Percentiles rank a stretch among this genome's conserved stretches.
Evolutionary conservation across 2,888 invertebrate genomes (phyloP).

Genomic region (Timandra comae): DNA sequence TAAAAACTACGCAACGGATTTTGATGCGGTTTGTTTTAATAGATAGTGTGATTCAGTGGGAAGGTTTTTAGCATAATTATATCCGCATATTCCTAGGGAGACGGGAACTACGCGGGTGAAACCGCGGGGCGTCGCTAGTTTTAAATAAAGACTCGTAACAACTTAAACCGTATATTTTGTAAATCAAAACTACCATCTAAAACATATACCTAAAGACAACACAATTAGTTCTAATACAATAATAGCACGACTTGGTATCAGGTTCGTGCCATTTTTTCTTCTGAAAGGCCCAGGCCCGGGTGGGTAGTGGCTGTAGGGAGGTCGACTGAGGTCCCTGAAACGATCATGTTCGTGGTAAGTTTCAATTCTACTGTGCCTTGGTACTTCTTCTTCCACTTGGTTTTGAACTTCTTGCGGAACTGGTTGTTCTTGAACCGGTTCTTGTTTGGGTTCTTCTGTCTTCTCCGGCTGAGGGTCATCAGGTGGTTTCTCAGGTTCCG

Average conservation of each 20-base stretch:
- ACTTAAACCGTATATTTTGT: background rate
- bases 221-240: constrained; percentile 2
- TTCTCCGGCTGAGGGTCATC: constrained; percentile 1
- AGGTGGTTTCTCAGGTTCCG: constrained; percentile 6
- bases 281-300: constrained; percentile 24
- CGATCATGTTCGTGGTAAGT: constrained; percentile 39
- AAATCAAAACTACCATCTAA: background rate
- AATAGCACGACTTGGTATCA: constrained; percentile 15
- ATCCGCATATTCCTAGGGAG: too few relatives aligned
- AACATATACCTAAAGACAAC: constrained; percentile 4
- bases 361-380: constrained; percentile 33
- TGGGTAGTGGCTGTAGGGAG: constrained; percentile 40
- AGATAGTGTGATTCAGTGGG: too few relatives aligned
- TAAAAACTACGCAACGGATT: too few relatives aligned
- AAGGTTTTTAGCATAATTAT: too few relatives aligned
- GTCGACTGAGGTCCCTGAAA: constrained; percentile 35
- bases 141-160: background rate
- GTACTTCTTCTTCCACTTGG: constrained; percentile 13
- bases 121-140: too few relatives aligned
- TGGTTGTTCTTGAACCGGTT: constrained; percentile 6
- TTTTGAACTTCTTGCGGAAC: constrained; percentile 6
- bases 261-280: too few relatives aligned
- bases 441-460: constrained; percentile 6
- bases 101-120: too few relatives aligned
- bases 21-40: too few relatives aligned